phyloP scores from a whole-genome alignment of 2,888 invertebrate species.

The Nomada ruficornis region DNA sequence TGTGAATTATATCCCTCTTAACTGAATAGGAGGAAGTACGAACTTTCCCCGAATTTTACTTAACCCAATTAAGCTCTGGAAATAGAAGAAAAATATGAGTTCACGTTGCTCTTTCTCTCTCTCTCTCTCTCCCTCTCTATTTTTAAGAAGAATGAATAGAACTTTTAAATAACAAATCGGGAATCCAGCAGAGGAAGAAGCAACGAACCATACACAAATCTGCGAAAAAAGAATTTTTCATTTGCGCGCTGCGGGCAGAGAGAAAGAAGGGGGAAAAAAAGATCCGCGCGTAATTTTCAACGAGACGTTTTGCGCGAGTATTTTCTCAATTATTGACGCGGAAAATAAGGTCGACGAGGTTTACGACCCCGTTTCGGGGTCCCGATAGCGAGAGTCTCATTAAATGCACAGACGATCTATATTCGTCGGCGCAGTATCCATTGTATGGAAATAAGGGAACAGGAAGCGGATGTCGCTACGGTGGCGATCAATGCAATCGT shows the following conservation, averaged over 20 bases:
- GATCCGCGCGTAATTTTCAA: slow-evolving; percentile 18
- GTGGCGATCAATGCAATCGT: slow-evolving; percentile 39
- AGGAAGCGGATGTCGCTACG: slow-evolving; percentile 55
- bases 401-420: slow-evolving; percentile 60
- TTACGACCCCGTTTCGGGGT: slow-evolving; percentile 48
- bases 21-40: not conserved
- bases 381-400: slow-evolving; percentile 55
- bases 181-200: not conserved
- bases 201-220: not conserved
- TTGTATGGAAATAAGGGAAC: slow-evolving; percentile 62
- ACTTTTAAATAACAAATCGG: slow-evolving; percentile 14
- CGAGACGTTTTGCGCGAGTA: slow-evolving; percentile 30
- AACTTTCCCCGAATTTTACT: slow-evolving; percentile 5
- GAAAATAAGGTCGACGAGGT: slow-evolving; percentile 59
- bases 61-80: not conserved
- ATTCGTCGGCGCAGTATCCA: slow-evolving; percentile 43
- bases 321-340: slow-evolving; percentile 54
- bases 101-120: not conserved
- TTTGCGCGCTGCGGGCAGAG: not conserved
- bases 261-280: not conserved
- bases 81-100: not conserved
- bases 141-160: not conserved
- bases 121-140: not conserved
- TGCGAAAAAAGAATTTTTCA: slow-evolving; percentile 7
- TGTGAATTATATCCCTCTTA: not conserved